A percentile compares a stretch with the other conserved stretches of the same genome.
phyloP scores from a whole-genome alignment of 2,797 vertebrate species.

The Danio albolineatus region DNA sequence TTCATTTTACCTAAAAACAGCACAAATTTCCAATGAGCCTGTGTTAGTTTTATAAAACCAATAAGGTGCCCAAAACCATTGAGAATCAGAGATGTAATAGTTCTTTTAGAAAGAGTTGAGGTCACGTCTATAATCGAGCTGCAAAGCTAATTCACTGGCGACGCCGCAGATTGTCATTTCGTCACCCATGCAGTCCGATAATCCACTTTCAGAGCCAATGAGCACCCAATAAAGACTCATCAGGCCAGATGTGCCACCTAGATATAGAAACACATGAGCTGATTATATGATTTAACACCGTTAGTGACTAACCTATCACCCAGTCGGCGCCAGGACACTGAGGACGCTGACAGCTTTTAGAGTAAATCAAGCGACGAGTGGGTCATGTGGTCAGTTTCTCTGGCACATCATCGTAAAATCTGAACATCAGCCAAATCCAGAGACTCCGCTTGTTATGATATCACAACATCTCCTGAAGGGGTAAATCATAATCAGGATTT shows the following conservation, averaged over 20 bases:
- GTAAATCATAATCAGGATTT: constrained; percentile 1
- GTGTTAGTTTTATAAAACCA: too few species aligned
- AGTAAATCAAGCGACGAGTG: constrained; percentile 37
- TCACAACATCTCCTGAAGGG: neutral
- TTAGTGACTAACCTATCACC: constrained; percentile 34
- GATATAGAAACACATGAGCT: neutral
- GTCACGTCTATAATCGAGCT: constrained; percentile 45
- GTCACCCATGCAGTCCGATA: constrained; percentile 19
- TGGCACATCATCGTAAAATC: neutral
- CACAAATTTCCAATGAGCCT: too few species aligned
- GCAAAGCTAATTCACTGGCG: constrained; percentile 7
- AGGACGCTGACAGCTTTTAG: neutral
- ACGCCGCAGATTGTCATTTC: constrained; percentile 1
- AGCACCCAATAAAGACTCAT: constrained; percentile 34
- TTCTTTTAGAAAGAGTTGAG: constrained; percentile 17
- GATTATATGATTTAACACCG: constrained; percentile 42
- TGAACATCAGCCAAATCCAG: neutral
- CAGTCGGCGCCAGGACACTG: constrained; percentile 6
- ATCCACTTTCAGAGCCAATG: constrained; percentile 31
- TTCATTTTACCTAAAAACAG: too few species aligned
- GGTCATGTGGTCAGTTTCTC: neutral
- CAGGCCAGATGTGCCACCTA: constrained; percentile 36
- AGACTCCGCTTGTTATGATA: neutral
- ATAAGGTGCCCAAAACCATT: too few species aligned
- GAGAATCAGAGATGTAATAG: neutral